Evolutionary conservation across 1,140 invertebrate species (phyloP).

Genomic region (Metopolophium dirhodum): DNA sequence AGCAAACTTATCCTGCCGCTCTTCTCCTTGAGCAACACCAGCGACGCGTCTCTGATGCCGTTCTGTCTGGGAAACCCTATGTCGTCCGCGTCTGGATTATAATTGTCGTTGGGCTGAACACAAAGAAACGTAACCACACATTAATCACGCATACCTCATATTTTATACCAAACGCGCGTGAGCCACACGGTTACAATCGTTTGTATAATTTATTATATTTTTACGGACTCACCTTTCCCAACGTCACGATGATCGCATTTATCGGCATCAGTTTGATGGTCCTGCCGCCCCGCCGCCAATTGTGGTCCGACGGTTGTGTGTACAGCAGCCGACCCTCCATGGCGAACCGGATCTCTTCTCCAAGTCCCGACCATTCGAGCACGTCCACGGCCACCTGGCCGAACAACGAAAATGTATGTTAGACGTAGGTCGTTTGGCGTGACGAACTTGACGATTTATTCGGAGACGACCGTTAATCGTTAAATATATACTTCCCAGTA

Average conservation of each 20-base stretch:
- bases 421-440: not conserved
- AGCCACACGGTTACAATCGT: not conserved
- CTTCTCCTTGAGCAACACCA: slow-evolving; percentile 89
- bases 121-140: slow-evolving; percentile 36
- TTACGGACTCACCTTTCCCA: slow-evolving; percentile 69
- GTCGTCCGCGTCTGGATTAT: slow-evolving; percentile 65
- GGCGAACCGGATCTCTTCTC: slow-evolving; percentile 86
- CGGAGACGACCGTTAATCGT: not conserved
- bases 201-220: not conserved
- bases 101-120: slow-evolving; percentile 67
- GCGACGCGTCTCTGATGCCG: slow-evolving; percentile 83
- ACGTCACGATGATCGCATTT: slow-evolving; percentile 84
- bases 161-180: not conserved
- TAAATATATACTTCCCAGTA: not conserved
- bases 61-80: slow-evolving; percentile 70
- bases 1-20: slow-evolving; percentile 84
- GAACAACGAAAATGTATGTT: slow-evolving; percentile 8
- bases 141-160: not conserved
- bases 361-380: slow-evolving; percentile 80
- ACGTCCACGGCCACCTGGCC: slow-evolving; percentile 85
- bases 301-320: slow-evolving; percentile 86
- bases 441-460: not conserved
- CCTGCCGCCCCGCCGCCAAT: slow-evolving; percentile 81
- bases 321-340: slow-evolving; percentile 85
- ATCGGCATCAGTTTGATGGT: slow-evolving; percentile 87